These are phyloP conservation scores for Leptoteleia sp. DNA, from an alignment of 1,140 invertebrate genomes.

Conservation along the genomic window DNA sequence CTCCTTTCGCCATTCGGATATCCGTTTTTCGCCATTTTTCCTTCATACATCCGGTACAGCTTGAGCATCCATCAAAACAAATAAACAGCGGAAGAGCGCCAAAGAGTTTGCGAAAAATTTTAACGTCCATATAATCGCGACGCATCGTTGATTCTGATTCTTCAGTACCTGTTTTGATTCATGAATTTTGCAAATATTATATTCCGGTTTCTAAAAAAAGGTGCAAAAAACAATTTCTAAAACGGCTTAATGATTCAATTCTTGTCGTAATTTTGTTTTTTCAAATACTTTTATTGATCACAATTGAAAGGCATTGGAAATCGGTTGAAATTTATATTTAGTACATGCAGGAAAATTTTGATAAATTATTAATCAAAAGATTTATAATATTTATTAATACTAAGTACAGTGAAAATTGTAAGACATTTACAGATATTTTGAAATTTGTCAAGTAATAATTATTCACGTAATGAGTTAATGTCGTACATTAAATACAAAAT, in stretches of 20 bases:
- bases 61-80: slow-evolving; percentile 56
- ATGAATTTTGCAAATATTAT: slow-evolving; percentile 53
- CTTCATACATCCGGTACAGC: slow-evolving; percentile 56
- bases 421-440: too few relatives aligned
- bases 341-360: too few relatives aligned
- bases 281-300: too few relatives aligned
- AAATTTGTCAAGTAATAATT: too few relatives aligned
- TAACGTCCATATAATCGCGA: slow-evolving; percentile 58
- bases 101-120: slow-evolving; percentile 65
- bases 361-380: too few relatives aligned
- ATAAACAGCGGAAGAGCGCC: slow-evolving; percentile 61
- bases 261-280: too few relatives aligned
- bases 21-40: slow-evolving; percentile 67
- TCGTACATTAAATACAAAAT: too few relatives aligned
- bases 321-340: too few relatives aligned
- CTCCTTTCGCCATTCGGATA: slow-evolving; percentile 56
- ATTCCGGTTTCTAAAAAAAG: slow-evolving; percentile 24
- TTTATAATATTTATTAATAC: too few relatives aligned
- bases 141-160: slow-evolving; percentile 58
- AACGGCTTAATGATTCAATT: slow-evolving; percentile 23
- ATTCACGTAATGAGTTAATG: too few relatives aligned
- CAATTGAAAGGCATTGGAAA: too few relatives aligned
- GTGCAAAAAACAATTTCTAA: slow-evolving; percentile 23
- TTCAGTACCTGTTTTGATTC: slow-evolving; percentile 50
- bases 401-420: too few relatives aligned